Evolutionary conservation across 2,113 vertebrate genomes (phyloP).

Genomic region (Corvus moneduloides): DNA sequence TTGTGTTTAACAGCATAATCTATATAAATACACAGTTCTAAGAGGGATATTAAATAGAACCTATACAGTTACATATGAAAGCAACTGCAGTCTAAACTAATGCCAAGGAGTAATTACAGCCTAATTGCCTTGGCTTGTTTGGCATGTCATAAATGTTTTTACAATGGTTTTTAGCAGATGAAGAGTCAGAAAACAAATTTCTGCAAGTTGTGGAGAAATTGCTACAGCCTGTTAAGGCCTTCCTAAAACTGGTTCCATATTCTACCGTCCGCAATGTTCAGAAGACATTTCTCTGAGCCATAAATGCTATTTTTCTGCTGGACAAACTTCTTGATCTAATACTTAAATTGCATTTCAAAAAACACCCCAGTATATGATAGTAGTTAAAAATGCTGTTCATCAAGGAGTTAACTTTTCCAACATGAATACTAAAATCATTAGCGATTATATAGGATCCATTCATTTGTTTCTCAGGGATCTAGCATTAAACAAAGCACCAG

Average conservation of each 20-base stretch:
- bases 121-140: conserved; percentile 26
- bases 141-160: conserved; percentile 19
- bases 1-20: neutral
- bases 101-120: conserved; percentile 22
- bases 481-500: neutral
- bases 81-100: neutral
- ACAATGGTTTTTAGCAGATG: conserved; percentile 8
- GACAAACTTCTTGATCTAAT: neutral
- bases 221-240: neutral
- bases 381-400: neutral
- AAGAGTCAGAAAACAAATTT: conserved; percentile 44
- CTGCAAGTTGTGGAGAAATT: conserved; percentile 1
- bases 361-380: neutral
- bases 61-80: neutral
- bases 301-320: neutral
- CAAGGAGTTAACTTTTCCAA: neutral
- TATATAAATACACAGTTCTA: neutral
- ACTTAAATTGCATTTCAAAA: neutral
- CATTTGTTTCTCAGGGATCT: neutral
- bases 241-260: neutral
- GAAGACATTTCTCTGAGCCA: neutral
- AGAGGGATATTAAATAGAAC: conserved; percentile 12
- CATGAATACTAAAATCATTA: neutral
- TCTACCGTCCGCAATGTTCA: neutral
- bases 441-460: neutral